These are phyloP conservation scores for Cromileptes altivelis DNA, from an alignment of 2,113 vertebrate genomes.

Conservation along the genomic window DNA sequence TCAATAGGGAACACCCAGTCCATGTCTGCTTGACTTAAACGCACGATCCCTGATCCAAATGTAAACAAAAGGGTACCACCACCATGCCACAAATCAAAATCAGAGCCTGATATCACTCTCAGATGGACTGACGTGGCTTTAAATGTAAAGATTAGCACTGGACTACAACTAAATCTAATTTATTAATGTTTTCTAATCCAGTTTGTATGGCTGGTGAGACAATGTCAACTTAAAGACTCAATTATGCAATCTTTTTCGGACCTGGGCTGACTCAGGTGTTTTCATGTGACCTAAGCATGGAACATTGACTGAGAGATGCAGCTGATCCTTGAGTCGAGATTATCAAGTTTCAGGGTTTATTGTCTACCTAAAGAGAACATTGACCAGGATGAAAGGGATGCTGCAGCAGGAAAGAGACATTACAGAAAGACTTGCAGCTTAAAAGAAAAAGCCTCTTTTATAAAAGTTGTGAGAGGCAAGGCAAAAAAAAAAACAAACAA, in stretches of 20 bases:
- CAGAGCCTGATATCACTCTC: constrained; percentile 17
- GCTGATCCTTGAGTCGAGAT: background rate
- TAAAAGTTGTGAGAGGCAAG: too few species aligned
- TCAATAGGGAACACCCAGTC: constrained; percentile 49
- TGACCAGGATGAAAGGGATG: background rate
- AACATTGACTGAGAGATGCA: background rate
- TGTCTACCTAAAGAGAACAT: background rate
- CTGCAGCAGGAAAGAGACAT: background rate
- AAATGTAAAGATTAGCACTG: background rate
- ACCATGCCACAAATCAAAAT: background rate
- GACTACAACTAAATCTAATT: background rate
- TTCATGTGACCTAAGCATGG: background rate
- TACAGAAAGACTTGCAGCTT: background rate
- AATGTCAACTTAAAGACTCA: background rate
- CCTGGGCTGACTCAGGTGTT: constrained; percentile 1
- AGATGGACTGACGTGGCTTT: background rate
- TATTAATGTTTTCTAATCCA: background rate
- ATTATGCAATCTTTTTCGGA: background rate
- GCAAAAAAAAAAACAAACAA: too few species aligned
- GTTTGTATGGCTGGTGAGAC: background rate
- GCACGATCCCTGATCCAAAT: constrained; percentile 39
- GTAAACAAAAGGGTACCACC: constrained; percentile 29
- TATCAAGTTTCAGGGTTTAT: background rate
- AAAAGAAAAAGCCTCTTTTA: too few species aligned
- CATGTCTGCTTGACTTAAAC: constrained; percentile 41